Conservation (phyloP, 2,888 invertebrate species). For the Pherbina coryleti region DNA sequence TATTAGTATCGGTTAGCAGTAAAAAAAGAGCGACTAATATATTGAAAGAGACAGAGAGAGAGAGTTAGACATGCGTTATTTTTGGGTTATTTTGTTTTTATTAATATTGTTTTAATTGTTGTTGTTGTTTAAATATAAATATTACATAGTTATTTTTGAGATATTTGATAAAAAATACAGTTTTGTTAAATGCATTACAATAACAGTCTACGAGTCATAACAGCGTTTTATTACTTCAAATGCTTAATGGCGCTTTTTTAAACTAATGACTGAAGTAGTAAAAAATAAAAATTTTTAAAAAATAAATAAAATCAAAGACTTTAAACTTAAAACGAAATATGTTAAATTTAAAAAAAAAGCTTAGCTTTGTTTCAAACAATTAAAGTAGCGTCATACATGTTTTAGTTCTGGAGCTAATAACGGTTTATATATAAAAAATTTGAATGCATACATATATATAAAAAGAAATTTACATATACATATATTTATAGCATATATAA, state of each 20-base stretch:
- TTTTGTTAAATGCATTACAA: not conserved
- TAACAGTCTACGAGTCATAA: not conserved
- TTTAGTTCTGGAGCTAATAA: no score
- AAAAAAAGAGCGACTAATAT: not conserved
- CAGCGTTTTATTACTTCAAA: not conserved
- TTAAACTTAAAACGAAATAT: not conserved
- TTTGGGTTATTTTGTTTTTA: slow-evolving; percentile 15
- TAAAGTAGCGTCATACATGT: no score
- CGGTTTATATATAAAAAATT: no score
- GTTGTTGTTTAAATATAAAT: not conserved
- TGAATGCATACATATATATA: no score
- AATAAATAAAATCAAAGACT: not conserved
- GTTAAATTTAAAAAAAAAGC: not conserved
- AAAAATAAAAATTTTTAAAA: not conserved
- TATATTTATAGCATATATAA: no score
- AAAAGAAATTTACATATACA: no score
- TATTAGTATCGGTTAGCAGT: not conserved
- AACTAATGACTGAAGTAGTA: slow-evolving; percentile 2
- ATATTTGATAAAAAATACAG: no score
- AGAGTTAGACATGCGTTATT: slow-evolving; percentile 31
- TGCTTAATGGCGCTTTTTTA: not conserved
- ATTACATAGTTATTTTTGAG: not conserved
- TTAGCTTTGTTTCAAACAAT: no score
- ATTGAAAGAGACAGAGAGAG: not conserved
- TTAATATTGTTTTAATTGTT: slow-evolving; percentile 10